Evolutionary conservation across 2,113 vertebrate species (phyloP).

Genomic region (Kryptolebias marmoratus): DNA sequence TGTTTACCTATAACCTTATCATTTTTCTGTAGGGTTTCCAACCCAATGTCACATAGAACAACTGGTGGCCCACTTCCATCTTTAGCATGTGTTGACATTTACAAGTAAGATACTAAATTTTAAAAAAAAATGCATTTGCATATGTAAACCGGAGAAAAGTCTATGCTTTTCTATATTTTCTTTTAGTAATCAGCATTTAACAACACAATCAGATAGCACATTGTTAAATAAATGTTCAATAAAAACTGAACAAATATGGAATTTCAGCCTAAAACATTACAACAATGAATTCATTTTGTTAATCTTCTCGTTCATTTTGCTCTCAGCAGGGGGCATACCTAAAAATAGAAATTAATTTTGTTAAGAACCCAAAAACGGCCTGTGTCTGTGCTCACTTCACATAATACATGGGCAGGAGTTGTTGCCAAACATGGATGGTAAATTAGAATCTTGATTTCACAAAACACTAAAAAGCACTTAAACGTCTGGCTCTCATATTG

Average conservation of each 20-base stretch:
- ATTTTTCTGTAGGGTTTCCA: neutral
- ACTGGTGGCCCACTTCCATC: neutral
- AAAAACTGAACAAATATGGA: conserved; percentile 10
- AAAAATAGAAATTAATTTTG: conserved; percentile 48
- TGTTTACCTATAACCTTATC: neutral
- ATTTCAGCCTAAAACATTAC: conserved; percentile 31
- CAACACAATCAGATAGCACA: neutral
- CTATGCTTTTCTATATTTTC: neutral
- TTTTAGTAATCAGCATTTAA: neutral
- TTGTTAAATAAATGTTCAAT: conserved; percentile 7
- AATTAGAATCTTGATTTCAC: conserved; percentile 10
- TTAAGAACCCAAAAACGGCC: conserved; percentile 30
- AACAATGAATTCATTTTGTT: conserved; percentile 36
- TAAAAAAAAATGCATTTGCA: no score
- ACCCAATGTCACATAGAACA: neutral
- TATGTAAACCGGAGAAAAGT: no score
- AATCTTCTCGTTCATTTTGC: conserved; percentile 45
- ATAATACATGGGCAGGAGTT: neutral
- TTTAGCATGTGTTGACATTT: neutral
- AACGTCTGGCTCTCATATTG: conserved; percentile 13
- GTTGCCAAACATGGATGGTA: neutral
- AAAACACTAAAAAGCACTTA: conserved; percentile 15
- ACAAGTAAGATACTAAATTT: no score
- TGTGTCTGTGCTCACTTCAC: neutral
- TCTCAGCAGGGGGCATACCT: conserved; percentile 34